A percentile compares a stretch with the other conserved stretches of the same genome.
Conservation (phyloP, 2,888 invertebrate species). For the Tetragonula carbonaria region DNA sequence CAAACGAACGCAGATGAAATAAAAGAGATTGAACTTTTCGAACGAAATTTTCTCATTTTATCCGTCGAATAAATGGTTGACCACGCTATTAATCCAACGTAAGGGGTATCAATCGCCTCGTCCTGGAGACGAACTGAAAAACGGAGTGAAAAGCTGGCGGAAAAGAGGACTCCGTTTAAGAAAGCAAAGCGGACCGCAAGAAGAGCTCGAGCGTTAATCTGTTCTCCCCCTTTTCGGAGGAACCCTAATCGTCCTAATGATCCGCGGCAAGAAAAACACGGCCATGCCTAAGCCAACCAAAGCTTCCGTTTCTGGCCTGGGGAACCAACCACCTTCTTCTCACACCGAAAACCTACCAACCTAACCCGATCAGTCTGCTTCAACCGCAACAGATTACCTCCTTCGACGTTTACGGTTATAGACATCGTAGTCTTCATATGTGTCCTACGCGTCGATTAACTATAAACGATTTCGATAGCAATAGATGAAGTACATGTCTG, state of each 20-base stretch:
- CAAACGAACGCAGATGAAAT: not conserved
- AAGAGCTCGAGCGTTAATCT: constrained; percentile 76
- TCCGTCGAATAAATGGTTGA: not conserved
- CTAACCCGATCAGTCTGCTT: constrained; percentile 75
- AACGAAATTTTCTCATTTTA: not conserved
- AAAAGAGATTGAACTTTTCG: not conserved
- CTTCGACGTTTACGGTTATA: constrained; percentile 53
- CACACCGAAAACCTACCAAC: constrained; percentile 70
- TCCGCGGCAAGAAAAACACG: constrained; percentile 83
- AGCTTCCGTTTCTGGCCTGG: constrained; percentile 75
- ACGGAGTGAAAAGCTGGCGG: constrained; percentile 32
- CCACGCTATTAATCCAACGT: constrained; percentile 17
- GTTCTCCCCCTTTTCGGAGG: constrained; percentile 80
- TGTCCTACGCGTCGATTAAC: constrained; percentile 15
- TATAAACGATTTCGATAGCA: not conserved
- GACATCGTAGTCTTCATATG: constrained; percentile 27
- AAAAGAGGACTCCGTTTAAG: constrained; percentile 58
- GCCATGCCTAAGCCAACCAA: constrained; percentile 81
- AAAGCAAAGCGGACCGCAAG: constrained; percentile 63
- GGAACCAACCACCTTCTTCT: constrained; percentile 76
- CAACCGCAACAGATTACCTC: constrained; percentile 74
- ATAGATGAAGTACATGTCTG: not conserved
- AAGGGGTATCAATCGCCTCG: not conserved
- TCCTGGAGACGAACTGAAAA: constrained; percentile 28
- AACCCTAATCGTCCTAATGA: constrained; percentile 83